Percentiles rank a stretch among this genome's conserved stretches.
These are phyloP conservation scores for Helicolenus hilgendorfi DNA, from an alignment of 2,797 vertebrate species.

Conservation along the genomic window DNA sequence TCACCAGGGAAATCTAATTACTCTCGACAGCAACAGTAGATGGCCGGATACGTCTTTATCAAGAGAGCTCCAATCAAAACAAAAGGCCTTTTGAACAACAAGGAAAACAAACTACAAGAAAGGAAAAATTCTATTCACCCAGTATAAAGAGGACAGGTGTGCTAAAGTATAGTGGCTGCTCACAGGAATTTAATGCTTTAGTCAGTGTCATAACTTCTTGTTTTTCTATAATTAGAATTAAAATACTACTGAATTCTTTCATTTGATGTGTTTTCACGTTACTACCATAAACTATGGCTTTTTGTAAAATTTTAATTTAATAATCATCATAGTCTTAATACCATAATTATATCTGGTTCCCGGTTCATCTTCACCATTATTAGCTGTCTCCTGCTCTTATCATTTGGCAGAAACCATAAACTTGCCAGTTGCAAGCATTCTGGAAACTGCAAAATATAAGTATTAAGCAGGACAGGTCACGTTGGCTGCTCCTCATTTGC, in stretches of 20 bases:
- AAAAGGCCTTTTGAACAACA: constrained; percentile 30
- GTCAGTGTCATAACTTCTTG: background rate
- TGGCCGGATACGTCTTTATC: constrained; percentile 37
- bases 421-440: background rate
- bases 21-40: constrained; percentile 61
- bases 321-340: background rate
- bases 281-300: background rate
- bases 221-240: background rate
- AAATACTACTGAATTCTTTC: background rate
- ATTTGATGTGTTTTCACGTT: background rate
- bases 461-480: background rate
- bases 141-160: background rate
- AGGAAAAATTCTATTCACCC: background rate
- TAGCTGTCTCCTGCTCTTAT: background rate
- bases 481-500: no score
- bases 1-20: constrained; percentile 77
- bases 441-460: background rate
- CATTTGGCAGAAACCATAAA: background rate
- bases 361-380: background rate
- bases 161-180: background rate
- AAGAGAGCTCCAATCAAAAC: constrained; percentile 39
- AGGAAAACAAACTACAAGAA: background rate
- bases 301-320: background rate
- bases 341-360: background rate
- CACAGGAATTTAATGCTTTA: background rate